Evolutionary conservation across 2,888 invertebrate genomes (phyloP).

Genomic region (Chaetoderma sp.): DNA sequence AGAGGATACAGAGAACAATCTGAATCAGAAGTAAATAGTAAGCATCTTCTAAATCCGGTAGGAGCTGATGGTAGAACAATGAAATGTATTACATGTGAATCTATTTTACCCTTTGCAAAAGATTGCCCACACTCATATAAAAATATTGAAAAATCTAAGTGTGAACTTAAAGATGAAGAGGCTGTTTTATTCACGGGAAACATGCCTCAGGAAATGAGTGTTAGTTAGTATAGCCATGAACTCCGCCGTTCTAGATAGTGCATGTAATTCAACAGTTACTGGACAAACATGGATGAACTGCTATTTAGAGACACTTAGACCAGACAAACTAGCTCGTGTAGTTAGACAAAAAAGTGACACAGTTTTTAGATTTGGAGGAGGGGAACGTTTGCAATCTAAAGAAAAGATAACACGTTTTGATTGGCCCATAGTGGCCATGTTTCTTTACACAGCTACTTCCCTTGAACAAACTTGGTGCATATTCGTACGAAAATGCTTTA

Average conservation of each 20-base stretch:
- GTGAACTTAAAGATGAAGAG: background rate
- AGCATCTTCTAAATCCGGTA: no score
- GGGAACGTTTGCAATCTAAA: background rate
- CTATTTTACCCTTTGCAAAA: constrained; percentile 1
- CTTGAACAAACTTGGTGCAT: no score
- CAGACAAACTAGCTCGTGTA: background rate
- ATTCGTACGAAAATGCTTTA: no score
- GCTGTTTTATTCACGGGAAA: constrained; percentile 1
- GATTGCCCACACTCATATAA: background rate
- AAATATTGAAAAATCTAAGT: background rate
- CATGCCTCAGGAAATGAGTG: background rate
- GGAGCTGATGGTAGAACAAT: background rate
- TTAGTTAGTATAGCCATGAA: constrained; percentile 4
- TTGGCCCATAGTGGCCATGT: no score
- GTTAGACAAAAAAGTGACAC: background rate
- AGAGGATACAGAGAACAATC: no score
- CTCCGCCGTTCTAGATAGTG: constrained; percentile 4
- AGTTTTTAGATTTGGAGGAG: constrained; percentile 9
- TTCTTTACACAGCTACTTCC: no score
- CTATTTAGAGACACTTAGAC: background rate
- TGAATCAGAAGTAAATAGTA: no score
- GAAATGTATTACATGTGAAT: constrained; percentile 1
- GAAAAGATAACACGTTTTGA: constrained; percentile 3
- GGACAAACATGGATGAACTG: constrained; percentile 4
- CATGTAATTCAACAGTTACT: constrained; percentile 6